phyloP scores from a whole-genome alignment of 92 coral and sea anemone genomes.

The Zoanthus sansibaricus region DNA sequence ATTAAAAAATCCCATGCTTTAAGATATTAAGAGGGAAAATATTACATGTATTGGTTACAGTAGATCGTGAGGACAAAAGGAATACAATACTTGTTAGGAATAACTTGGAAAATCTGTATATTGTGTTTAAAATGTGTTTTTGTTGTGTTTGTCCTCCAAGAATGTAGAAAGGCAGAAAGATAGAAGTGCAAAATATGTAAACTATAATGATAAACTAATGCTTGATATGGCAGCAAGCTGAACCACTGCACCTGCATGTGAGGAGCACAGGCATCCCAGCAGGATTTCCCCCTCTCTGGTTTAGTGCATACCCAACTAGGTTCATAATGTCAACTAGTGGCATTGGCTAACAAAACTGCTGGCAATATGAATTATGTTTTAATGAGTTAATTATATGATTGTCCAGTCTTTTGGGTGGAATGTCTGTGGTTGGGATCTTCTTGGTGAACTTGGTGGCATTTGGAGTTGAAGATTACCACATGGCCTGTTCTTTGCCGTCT shows the following conservation, averaged over 20 bases:
- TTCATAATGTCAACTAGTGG: neutral
- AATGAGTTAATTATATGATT: neutral
- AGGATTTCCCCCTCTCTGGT: neutral
- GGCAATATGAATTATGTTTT: neutral
- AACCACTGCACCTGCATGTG: neutral
- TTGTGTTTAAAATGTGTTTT: too few species aligned
- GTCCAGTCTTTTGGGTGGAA: constrained; percentile 7
- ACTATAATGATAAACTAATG: neutral
- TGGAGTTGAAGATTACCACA: neutral
- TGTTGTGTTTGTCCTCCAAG: too few species aligned
- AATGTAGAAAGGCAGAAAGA: too few species aligned
- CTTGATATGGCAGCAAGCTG: neutral
- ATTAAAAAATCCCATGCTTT: too few species aligned
- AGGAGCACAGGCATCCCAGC: neutral
- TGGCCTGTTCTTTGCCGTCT: neutral
- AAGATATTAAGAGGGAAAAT: too few species aligned
- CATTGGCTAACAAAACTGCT: neutral
- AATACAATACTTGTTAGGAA: too few species aligned
- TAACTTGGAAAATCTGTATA: too few species aligned
- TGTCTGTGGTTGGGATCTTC: constrained; percentile 1
- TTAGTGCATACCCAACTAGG: too few species aligned
- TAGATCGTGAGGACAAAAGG: too few species aligned
- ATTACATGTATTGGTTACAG: too few species aligned
- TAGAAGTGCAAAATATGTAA: too few species aligned
- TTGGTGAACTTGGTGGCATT: neutral